Evolutionary conservation across 2,888 invertebrate species (phyloP).

Genomic region (Drosophila fungiperda): DNA sequence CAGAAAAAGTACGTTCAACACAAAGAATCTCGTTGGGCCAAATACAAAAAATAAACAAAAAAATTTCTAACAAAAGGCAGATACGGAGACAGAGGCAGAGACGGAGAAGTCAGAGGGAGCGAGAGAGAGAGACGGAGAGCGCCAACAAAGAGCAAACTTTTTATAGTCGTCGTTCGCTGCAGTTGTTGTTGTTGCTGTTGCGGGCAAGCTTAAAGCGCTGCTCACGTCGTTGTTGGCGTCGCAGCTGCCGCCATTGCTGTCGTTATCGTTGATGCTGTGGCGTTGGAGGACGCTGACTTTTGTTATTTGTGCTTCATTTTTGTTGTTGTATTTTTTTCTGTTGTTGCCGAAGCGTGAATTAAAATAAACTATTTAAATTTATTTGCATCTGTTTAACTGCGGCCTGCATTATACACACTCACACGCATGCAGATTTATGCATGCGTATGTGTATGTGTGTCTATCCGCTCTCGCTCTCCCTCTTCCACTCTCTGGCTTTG

Average conservation of each 20-base stretch:
- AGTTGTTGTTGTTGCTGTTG: conserved; percentile 35
- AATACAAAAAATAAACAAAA: conserved; percentile 36
- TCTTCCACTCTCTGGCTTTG: conserved; percentile 24
- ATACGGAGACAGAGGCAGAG: conserved; percentile 35
- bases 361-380: conserved; percentile 83
- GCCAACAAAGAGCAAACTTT: conserved; percentile 62
- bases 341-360: conserved; percentile 79
- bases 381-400: conserved; percentile 80
- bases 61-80: conserved; percentile 61
- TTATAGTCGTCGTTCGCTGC: conserved; percentile 22
- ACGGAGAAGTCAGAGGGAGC: conserved; percentile 42
- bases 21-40: conserved; percentile 59
- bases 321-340: conserved; percentile 49
- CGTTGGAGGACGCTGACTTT: conserved; percentile 63
- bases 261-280: conserved; percentile 28
- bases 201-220: conserved; percentile 64
- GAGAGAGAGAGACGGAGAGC: conserved; percentile 44
- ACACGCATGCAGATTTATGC: conserved; percentile 29
- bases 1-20: conserved; percentile 47
- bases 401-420: conserved; percentile 72
- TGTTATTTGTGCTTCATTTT: conserved; percentile 50
- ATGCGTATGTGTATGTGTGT: conserved; percentile 23
- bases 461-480: conserved; percentile 30
- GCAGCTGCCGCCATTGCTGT: conserved; percentile 58
- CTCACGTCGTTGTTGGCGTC: conserved; percentile 45